These are phyloP conservation scores for Drosophila paramelanica DNA, from an alignment of 2,888 invertebrate species.

Conservation along the genomic window DNA sequence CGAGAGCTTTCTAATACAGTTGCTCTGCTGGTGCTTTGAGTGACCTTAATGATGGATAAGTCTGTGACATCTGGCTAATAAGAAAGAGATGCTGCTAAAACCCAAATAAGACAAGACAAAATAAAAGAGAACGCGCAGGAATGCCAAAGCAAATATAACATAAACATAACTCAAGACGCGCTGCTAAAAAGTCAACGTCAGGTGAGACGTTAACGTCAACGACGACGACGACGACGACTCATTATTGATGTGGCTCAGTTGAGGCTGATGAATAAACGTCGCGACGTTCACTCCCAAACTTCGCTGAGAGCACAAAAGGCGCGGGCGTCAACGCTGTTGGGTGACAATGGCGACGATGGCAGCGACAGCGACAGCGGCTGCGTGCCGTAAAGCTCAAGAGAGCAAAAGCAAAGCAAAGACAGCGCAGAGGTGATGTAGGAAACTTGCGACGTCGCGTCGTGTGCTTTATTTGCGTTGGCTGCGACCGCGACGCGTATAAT, in stretches of 20 bases:
- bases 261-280: constrained; percentile 63
- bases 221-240: constrained; percentile 33
- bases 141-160: constrained; percentile 60
- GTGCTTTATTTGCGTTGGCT: constrained; percentile 74
- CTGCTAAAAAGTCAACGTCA: constrained; percentile 50
- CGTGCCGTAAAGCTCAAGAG: constrained; percentile 50
- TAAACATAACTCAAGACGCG: constrained; percentile 65
- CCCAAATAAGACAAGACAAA: constrained; percentile 13
- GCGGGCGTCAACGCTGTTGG: constrained; percentile 63
- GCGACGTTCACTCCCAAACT: constrained; percentile 35
- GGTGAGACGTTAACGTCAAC: constrained; percentile 39
- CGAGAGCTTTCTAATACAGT: constrained; percentile 27
- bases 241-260: constrained; percentile 62
- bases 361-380: constrained; percentile 24
- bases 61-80: constrained; percentile 47
- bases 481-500: constrained; percentile 80
- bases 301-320: constrained; percentile 32
- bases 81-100: constrained; percentile 40
- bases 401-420: constrained; percentile 41
- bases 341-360: constrained; percentile 62
- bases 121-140: constrained; percentile 50
- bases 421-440: constrained; percentile 42
- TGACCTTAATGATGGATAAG: constrained; percentile 70
- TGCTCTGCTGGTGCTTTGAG: neutral
- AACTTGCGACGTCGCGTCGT: constrained; percentile 30